These are phyloP conservation scores for Choloepus hoffmanni DNA, from an alignment of 2,113 vertebrate genomes.

Conservation along the genomic window DNA sequence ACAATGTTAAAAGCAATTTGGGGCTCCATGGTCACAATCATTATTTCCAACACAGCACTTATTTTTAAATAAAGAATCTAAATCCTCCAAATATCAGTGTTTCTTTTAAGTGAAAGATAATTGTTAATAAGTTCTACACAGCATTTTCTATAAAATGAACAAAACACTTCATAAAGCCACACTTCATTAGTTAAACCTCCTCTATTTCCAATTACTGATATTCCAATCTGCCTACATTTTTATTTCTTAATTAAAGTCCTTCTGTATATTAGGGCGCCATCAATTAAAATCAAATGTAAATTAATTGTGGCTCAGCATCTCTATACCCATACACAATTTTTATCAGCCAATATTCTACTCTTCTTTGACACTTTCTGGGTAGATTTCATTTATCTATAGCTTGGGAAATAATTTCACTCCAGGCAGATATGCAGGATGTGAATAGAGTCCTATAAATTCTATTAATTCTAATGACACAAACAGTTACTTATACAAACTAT, in stretches of 20 bases:
- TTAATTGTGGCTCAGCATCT: constrained; percentile 71
- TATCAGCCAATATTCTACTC: constrained; percentile 39
- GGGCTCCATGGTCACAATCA: not conserved
- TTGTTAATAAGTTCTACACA: constrained; percentile 56
- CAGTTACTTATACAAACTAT: constrained; percentile 53
- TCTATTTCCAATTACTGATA: constrained; percentile 80
- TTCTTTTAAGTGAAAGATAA: constrained; percentile 56
- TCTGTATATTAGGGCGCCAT: constrained; percentile 72
- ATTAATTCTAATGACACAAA: constrained; percentile 67
- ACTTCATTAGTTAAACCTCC: constrained; percentile 81
- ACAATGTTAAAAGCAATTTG: constrained; percentile 62
- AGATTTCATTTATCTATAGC: constrained; percentile 62
- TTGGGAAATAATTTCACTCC: constrained; percentile 66
- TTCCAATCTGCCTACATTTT: constrained; percentile 50
- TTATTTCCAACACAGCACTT: constrained; percentile 54
- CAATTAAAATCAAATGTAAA: constrained; percentile 80
- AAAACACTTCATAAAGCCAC: constrained; percentile 79
- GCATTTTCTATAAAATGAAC: constrained; percentile 73
- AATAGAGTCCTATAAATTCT: constrained; percentile 52
- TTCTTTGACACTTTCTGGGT: constrained; percentile 58
- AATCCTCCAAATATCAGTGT: constrained; percentile 65
- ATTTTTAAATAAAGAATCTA: constrained; percentile 64
- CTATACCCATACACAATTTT: constrained; percentile 50
- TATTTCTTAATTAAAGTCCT: constrained; percentile 78
- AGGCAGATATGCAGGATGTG: constrained; percentile 41